Conservation (phyloP, 2,888 invertebrate species). For the Pterostichus niger region DNA sequence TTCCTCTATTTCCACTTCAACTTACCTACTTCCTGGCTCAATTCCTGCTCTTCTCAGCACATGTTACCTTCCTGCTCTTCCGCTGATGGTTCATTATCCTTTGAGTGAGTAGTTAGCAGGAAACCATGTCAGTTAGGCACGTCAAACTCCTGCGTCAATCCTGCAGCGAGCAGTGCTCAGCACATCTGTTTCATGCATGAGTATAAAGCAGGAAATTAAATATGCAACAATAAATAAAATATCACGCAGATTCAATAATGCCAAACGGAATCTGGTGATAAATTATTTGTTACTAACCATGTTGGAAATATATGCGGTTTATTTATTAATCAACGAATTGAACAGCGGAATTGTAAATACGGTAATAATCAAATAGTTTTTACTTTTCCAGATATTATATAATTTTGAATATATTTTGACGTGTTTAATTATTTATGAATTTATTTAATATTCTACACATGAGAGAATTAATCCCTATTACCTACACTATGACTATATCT, state of each 20-base stretch:
- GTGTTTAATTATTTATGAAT: too few species aligned
- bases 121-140: not conserved
- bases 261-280: too few species aligned
- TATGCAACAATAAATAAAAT: slow-evolving; percentile 3
- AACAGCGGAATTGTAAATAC: not conserved
- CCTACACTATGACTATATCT: too few species aligned
- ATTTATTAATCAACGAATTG: not conserved
- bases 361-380: not conserved
- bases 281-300: too few species aligned
- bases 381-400: too few species aligned
- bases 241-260: not conserved
- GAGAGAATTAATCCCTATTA: too few species aligned
- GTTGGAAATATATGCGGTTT: too few species aligned
- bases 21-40: not conserved
- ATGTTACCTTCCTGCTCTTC: slow-evolving; percentile 16
- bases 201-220: not conserved
- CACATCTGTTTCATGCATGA: not conserved
- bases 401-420: too few species aligned
- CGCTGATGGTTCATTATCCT: slow-evolving; percentile 26
- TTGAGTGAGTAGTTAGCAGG: slow-evolving; percentile 20
- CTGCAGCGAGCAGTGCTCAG: not conserved
- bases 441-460: too few species aligned
- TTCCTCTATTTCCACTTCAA: too few species aligned
- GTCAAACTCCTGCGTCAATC: not conserved
- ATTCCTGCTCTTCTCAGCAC: not conserved